These are phyloP conservation scores for Macrobrachium nipponense DNA, from an alignment of 1,140 invertebrate species.

Conservation along the genomic window DNA sequence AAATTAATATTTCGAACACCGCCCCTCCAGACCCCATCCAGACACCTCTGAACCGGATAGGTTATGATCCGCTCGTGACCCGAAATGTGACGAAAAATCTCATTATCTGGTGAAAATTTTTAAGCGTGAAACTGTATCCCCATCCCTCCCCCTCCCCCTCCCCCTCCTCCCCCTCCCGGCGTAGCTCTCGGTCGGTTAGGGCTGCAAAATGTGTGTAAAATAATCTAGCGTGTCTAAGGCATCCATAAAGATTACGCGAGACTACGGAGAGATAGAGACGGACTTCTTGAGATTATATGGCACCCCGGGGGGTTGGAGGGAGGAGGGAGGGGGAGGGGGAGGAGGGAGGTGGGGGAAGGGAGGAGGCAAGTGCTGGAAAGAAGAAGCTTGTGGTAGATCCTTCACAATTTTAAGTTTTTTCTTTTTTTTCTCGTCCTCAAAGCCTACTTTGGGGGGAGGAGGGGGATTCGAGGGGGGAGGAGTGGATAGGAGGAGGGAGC, in stretches of 20 bases:
- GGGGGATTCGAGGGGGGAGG: too few relatives aligned
- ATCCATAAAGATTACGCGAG: slow-evolving; percentile 36
- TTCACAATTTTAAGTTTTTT: too few relatives aligned
- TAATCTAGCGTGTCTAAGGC: slow-evolving; percentile 30
- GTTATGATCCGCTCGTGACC: too few relatives aligned
- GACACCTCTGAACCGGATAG: too few relatives aligned
- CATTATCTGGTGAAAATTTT: background rate
- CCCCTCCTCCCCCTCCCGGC: background rate
- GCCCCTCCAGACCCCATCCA: too few relatives aligned
- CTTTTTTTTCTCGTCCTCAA: background rate
- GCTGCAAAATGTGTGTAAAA: slow-evolving; percentile 39
- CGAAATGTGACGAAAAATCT: background rate
- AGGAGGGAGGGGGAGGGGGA: slow-evolving; percentile 3
- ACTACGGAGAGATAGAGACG: slow-evolving; percentile 28
- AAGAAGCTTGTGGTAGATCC: slow-evolving; percentile 4
- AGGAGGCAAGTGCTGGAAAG: background rate
- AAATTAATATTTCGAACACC: too few relatives aligned
- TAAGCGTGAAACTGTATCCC: background rate
- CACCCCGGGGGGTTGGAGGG: background rate
- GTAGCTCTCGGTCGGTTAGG: background rate
- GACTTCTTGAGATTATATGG: slow-evolving; percentile 30
- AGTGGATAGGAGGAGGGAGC: too few relatives aligned
- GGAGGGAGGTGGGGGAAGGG: background rate
- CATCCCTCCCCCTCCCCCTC: background rate
- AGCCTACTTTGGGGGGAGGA: too few relatives aligned